Evolutionary conservation across 2,888 invertebrate genomes (phyloP).

Genomic region (Thereva nobilitata): DNA sequence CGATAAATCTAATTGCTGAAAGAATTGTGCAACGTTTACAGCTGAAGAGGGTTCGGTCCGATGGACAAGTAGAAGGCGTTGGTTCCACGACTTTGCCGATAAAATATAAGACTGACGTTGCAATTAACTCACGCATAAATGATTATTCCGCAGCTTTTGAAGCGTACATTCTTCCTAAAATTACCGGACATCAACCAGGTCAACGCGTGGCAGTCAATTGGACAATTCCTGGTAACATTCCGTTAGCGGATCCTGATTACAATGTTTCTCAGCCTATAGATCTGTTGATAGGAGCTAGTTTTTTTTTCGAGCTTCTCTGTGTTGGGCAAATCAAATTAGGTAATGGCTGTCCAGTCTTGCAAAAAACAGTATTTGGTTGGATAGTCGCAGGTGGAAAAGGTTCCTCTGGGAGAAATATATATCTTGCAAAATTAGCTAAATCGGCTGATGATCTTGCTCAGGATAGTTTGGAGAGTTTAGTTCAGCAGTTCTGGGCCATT

Average conservation of each 20-base stretch:
- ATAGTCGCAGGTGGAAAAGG: background rate
- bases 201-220: background rate
- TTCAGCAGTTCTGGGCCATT: background rate
- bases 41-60: background rate
- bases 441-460: background rate
- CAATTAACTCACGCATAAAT: background rate
- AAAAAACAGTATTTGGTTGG: background rate
- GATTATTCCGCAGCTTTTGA: background rate
- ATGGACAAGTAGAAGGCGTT: background rate
- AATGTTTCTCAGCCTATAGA: background rate
- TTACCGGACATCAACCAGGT: background rate
- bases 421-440: background rate
- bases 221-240: background rate
- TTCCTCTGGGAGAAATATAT: background rate
- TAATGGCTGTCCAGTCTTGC: background rate
- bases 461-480: background rate
- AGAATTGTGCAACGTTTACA: background rate
- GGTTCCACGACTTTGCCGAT: background rate
- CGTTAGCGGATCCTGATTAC: conserved; percentile 1
- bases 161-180: background rate
- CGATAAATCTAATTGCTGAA: background rate
- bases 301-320: background rate
- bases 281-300: background rate
- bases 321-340: background rate
- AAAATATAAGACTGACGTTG: conserved; percentile 2